These are phyloP conservation scores for Leptatherina wallacei DNA, from an alignment of 2,797 vertebrate genomes.

Conservation along the genomic window DNA sequence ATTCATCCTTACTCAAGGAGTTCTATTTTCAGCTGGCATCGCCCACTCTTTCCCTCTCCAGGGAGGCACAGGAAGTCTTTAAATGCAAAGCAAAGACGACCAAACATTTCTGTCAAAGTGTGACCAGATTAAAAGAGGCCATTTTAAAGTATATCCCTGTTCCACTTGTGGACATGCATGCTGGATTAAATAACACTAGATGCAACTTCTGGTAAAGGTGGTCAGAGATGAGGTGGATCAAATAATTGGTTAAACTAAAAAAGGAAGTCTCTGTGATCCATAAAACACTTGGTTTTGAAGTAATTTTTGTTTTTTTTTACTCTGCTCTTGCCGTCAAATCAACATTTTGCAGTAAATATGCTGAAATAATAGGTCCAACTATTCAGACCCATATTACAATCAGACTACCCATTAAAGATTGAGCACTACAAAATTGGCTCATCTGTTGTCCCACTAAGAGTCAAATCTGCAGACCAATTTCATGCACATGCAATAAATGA, in stretches of 20 bases:
- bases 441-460: too few relatives aligned
- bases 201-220: conserved; percentile 8
- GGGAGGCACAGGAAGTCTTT: conserved; percentile 58
- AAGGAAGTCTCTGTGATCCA: conserved; percentile 15
- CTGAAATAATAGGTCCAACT: not conserved
- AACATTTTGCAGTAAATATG: conserved; percentile 4
- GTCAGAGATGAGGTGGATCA: conserved; percentile 7
- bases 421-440: not conserved
- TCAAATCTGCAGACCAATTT: not conserved
- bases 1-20: conserved; percentile 71
- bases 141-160: conserved; percentile 30
- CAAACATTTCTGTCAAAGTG: conserved; percentile 50
- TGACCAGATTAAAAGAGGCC: conserved; percentile 42
- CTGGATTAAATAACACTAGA: conserved; percentile 7
- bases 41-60: conserved; percentile 65
- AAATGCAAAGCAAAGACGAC: conserved; percentile 55
- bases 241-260: not conserved
- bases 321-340: not conserved
- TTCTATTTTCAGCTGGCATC: conserved; percentile 76
- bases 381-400: not conserved
- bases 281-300: not conserved
- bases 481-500: not conserved
- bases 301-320: not conserved
- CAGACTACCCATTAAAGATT: not conserved
- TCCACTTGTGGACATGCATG: conserved; percentile 20